Evolutionary conservation across 2,797 vertebrate species (phyloP), one percentile per base, ranked within the genome.

Genomic region (Alca torda): DNA sequence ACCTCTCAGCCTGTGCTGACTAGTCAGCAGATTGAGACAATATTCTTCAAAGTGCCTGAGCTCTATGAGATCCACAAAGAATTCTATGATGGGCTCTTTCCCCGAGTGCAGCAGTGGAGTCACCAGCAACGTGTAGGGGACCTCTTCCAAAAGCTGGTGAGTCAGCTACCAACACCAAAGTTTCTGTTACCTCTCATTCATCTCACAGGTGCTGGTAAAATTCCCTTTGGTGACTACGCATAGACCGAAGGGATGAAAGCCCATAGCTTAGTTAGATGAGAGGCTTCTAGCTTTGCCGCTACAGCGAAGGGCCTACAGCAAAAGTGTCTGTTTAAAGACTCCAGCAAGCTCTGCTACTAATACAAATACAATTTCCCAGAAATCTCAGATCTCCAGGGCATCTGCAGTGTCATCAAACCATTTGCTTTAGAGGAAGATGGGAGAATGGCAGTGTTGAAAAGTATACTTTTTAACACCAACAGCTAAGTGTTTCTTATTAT

Each of bases 21-120:
- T 4, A 97, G 98, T 86, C 98, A 99, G 95, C 99, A 99, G 98
- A 99, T 99, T 10, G 99, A 99, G 97, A 99, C 99, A 95, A 99
- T 99, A 98, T 99, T 99, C 98, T 99, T 99, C 98, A 99, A 99
- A 98, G 99, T 99, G 98, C 99, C 99, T 96, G 99, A 99, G 97
- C 99, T 99, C 93, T 99, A 99, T 1, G 99, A 99, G 98, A 99
- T 99, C 97, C 99, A 99, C 98, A 99, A 99, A 93, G 99, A 99
- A 73, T 99, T 99, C 97, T 99, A 99, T 5, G 99, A 99, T 4
- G 98, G 98, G 74, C 99, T 99, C 28, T 95, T 99, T 6, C 99
- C 99, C 41, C 98, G 99, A 2, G 99, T 99, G 89, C 99, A 99
- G 96, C 99, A 99, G 96, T 99, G 99, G 99, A 99, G 99, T 95